These are phyloP conservation scores for Diachasmimorpha longicaudata DNA, from an alignment of 1,140 invertebrate species.

Conservation along the genomic window DNA sequence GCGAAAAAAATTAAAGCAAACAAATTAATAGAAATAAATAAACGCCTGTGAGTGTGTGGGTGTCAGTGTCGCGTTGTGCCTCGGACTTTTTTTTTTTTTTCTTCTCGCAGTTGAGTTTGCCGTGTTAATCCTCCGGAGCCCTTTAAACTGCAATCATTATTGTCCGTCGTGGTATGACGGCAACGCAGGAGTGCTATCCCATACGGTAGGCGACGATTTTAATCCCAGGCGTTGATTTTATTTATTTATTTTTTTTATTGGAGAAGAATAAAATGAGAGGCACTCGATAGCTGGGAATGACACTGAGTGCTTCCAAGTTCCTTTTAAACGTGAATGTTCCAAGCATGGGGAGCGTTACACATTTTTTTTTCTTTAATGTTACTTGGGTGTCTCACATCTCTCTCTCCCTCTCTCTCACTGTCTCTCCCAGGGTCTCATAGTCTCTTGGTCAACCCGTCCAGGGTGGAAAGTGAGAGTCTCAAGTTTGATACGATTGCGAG, in stretches of 20 bases:
- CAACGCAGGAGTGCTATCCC: constrained; percentile 58
- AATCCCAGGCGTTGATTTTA: not conserved
- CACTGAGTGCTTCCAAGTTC: not conserved
- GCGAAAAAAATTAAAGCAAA: not conserved
- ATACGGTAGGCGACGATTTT: constrained; percentile 53
- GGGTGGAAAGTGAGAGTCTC: not conserved
- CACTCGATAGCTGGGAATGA: constrained; percentile 6
- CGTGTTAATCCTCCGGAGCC: constrained; percentile 10
- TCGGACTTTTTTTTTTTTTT: constrained; percentile 5
- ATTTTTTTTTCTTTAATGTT: not conserved
- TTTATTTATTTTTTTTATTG: constrained; percentile 1
- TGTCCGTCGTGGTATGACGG: constrained; percentile 43
- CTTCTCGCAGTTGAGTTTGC: constrained; percentile 11
- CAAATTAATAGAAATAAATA: not conserved
- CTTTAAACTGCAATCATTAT: not conserved
- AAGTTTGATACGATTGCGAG: not conserved
- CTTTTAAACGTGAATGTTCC: not conserved
- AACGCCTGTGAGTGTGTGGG: constrained; percentile 23
- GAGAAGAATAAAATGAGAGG: not conserved
- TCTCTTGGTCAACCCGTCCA: constrained; percentile 15
- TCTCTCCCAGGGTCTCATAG: constrained; percentile 19
- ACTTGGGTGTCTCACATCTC: constrained; percentile 4
- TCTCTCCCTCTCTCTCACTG: not conserved
- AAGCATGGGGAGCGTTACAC: not conserved
- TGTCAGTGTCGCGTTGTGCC: constrained; percentile 34